Conservation (phyloP, 2,888 invertebrate genomes). For the Aleiodes testaceus region DNA sequence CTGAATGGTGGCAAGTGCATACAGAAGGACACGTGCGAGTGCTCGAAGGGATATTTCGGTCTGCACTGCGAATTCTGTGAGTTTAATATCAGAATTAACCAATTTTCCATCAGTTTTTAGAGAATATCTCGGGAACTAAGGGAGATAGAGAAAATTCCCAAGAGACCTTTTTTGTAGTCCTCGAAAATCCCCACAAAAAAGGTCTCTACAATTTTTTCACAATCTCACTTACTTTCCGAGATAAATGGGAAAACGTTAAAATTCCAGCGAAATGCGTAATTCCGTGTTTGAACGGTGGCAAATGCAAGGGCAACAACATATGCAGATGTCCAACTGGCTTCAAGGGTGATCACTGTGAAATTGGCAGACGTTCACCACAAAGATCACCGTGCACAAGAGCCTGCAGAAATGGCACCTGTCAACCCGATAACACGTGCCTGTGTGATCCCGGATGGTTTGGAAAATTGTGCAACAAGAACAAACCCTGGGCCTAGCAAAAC, state of each 20-base stretch:
- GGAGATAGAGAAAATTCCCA: too few species aligned
- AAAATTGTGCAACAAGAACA: conserved; percentile 85
- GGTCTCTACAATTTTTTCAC: too few species aligned
- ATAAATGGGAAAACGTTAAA: too few species aligned
- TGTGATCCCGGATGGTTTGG: conserved; percentile 91
- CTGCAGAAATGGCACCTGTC: conserved; percentile 86
- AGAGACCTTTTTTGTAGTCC: neutral
- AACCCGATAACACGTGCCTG: conserved; percentile 81
- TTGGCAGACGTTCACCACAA: conserved; percentile 81
- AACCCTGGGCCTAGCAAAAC: conserved; percentile 71
- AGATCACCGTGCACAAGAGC: conserved; percentile 83
- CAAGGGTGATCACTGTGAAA: conserved; percentile 93
- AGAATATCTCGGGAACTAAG: too few species aligned
- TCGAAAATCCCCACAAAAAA: neutral
- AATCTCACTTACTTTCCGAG: too few species aligned
- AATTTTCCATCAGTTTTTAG: neutral
- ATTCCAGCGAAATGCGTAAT: conserved; percentile 88
- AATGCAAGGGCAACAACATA: conserved; percentile 90
- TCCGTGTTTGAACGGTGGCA: conserved; percentile 92
- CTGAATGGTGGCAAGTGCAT: conserved; percentile 95
- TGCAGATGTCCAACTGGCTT: conserved; percentile 91
- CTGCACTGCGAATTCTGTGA: conserved; percentile 92
- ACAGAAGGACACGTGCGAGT: conserved; percentile 94
- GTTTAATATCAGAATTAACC: conserved; percentile 69
- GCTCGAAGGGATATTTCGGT: conserved; percentile 93